Evolutionary conservation across 2,888 invertebrate species (phyloP).

Genomic region (Adela reaumurella): DNA sequence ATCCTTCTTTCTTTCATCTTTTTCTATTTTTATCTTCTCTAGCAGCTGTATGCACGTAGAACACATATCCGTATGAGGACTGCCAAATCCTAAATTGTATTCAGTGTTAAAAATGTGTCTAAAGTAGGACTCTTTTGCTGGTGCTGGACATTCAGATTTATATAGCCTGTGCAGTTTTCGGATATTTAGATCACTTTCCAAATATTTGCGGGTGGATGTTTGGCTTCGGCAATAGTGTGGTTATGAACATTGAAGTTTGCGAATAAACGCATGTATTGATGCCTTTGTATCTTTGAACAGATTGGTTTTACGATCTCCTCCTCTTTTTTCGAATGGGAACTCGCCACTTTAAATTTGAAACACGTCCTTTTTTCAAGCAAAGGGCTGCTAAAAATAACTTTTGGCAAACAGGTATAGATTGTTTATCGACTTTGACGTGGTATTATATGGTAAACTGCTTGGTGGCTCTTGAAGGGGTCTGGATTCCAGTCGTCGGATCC

Average conservation of each 20-base stretch:
- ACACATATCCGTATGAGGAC: constrained; percentile 15
- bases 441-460: constrained; percentile 2
- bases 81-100: constrained; percentile 17
- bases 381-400: constrained; percentile 6
- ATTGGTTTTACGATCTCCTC: constrained; percentile 13
- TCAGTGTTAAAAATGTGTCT: constrained; percentile 15
- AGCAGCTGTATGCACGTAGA: constrained; percentile 16
- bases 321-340: constrained; percentile 11
- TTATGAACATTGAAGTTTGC: constrained; percentile 13
- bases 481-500: constrained; percentile 1
- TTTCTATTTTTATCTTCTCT: constrained; percentile 16
- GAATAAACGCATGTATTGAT: constrained; percentile 15
- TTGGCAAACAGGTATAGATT: constrained; percentile 1
- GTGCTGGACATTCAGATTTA: constrained; percentile 3
- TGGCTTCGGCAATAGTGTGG: constrained; percentile 8
- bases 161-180: constrained; percentile 11
- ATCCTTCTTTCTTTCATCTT: constrained; percentile 12
- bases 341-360: constrained; percentile 11
- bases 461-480: constrained; percentile 2
- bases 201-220: constrained; percentile 8
- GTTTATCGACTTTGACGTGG: constrained; percentile 1
- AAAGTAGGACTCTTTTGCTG: constrained; percentile 13
- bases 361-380: constrained; percentile 9
- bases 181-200: constrained; percentile 13
- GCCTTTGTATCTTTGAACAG: constrained; percentile 9